Percentiles rank a stretch among this genome's conserved stretches.
These are phyloP conservation scores for Heliconius eleuchia DNA, from an alignment of 1,140 invertebrate genomes.

Conservation along the genomic window DNA sequence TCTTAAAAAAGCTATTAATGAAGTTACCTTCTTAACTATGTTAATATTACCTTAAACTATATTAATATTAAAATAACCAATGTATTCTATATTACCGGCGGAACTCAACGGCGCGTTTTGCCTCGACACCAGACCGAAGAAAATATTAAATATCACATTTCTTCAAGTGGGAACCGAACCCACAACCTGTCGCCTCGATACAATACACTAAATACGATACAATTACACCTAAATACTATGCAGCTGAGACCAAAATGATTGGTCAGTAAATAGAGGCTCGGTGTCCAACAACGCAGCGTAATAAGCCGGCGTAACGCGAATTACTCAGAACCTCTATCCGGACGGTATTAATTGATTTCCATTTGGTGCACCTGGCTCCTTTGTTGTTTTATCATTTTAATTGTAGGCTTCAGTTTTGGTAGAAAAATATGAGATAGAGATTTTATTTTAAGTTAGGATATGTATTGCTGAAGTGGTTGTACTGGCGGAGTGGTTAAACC, in stretches of 20 bases:
- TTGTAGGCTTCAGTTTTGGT: constrained; percentile 8
- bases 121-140: too few relatives aligned
- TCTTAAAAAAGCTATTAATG: too few relatives aligned
- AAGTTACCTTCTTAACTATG: too few relatives aligned
- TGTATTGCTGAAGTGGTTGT: background rate
- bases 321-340: constrained; percentile 47
- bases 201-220: background rate
- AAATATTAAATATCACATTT: too few relatives aligned
- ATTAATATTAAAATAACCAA: too few relatives aligned
- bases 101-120: too few relatives aligned
- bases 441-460: background rate
- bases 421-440: background rate
- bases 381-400: constrained; percentile 45
- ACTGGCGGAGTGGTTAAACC: too few relatives aligned
- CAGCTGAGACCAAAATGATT: constrained; percentile 22
- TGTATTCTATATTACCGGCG: too few relatives aligned
- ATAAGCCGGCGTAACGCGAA: constrained; percentile 55
- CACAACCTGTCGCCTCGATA: too few relatives aligned
- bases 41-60: too few relatives aligned
- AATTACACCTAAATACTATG: background rate
- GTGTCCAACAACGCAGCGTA: constrained; percentile 38
- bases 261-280: constrained; percentile 23
- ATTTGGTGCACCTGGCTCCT: constrained; percentile 56
- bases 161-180: too few relatives aligned
- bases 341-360: constrained; percentile 68